phyloP scores from a whole-genome alignment of 2,113 vertebrate genomes.

The Phyllostomus hastatus region DNA sequence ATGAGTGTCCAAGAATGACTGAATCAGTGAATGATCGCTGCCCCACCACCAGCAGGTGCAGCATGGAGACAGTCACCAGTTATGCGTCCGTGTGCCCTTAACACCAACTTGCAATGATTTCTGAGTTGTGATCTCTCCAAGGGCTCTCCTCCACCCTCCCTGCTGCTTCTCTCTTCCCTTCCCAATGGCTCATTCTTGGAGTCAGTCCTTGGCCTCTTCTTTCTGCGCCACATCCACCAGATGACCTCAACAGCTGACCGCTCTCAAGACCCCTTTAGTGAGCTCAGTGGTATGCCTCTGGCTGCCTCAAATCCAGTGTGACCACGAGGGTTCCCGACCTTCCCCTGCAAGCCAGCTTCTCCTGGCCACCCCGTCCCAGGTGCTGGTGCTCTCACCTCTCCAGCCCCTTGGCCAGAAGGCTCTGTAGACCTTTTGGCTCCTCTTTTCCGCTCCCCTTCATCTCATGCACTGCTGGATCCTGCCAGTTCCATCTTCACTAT shows the following conservation, averaged over 20 bases:
- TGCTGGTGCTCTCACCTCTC: neutral
- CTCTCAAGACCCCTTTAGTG: neutral
- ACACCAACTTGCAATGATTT: neutral
- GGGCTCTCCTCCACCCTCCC: accelerated
- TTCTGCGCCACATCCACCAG: too few relatives aligned
- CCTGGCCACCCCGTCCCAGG: accelerated
- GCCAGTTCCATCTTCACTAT: accelerated
- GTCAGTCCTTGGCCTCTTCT: too few relatives aligned
- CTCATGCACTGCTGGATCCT: neutral
- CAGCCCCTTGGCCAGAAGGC: neutral
- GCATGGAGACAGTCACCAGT: accelerated
- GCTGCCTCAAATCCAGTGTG: neutral
- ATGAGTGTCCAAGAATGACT: neutral
- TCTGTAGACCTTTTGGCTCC: neutral
- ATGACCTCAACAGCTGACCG: neutral
- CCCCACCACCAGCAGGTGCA: neutral
- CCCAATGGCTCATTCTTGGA: too few relatives aligned
- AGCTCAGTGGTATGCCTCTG: neutral
- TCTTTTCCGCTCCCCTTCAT: neutral
- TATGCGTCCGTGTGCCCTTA: too few relatives aligned
- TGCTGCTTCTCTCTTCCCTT: neutral
- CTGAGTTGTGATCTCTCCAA: too few relatives aligned
- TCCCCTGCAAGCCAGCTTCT: neutral
- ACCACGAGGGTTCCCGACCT: neutral
- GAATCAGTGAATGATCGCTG: accelerated